phyloP scores from a whole-genome alignment of 2,797 vertebrate species.

The Chromis chromis region DNA sequence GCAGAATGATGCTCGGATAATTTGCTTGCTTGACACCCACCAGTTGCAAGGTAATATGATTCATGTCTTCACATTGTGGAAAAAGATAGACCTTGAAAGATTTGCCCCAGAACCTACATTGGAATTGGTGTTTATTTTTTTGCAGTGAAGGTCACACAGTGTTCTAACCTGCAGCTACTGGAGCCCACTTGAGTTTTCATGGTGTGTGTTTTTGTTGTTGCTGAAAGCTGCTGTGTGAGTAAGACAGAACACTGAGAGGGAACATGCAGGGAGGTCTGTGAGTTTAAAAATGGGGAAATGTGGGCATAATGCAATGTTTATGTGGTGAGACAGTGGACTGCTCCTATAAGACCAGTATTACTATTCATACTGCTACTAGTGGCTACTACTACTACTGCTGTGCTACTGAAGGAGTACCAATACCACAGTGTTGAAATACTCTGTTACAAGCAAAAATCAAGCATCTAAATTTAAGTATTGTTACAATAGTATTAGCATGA shows the following conservation, averaged over 20 bases:
- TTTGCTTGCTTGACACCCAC: constrained; percentile 31
- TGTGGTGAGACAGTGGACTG: constrained; percentile 12
- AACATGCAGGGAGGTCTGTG: constrained; percentile 8
- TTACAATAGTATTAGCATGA: too few species aligned
- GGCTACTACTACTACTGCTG: neutral
- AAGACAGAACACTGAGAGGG: constrained; percentile 13
- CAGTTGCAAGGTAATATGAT: constrained; percentile 62
- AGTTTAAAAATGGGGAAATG: constrained; percentile 46
- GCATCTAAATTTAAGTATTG: too few species aligned
- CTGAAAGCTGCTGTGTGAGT: constrained; percentile 41
- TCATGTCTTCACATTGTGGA: constrained; percentile 28
- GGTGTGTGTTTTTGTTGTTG: constrained; percentile 18
- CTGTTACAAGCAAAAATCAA: too few species aligned
- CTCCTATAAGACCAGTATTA: neutral
- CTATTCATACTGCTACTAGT: neutral
- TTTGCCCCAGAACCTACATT: constrained; percentile 30
- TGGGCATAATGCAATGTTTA: constrained; percentile 11
- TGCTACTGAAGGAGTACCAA: too few species aligned
- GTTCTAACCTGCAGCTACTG: constrained; percentile 32
- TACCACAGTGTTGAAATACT: too few species aligned
- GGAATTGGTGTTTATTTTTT: constrained; percentile 28
- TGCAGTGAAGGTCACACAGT: constrained; percentile 35
- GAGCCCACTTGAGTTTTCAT: constrained; percentile 35
- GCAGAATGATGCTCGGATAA: constrained; percentile 50
- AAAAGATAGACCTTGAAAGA: constrained; percentile 13